These are phyloP conservation scores for Odontothrips loti DNA, from an alignment of 2,888 invertebrate species.

Conservation along the genomic window DNA sequence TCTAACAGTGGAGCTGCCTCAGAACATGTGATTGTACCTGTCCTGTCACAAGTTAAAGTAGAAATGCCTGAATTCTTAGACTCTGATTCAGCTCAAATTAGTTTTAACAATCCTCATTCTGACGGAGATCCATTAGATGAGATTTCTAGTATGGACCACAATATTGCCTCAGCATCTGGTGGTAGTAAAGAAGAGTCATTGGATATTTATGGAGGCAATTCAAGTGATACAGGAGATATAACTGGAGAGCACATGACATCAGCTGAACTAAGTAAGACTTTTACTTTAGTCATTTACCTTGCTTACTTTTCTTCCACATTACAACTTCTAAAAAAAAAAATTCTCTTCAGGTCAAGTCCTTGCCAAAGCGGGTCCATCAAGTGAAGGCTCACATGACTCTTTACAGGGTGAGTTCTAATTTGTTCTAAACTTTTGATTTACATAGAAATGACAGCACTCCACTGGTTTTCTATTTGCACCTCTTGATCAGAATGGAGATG, in stretches of 20 bases:
- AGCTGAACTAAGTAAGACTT: not conserved
- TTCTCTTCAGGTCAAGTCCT: conserved; percentile 45
- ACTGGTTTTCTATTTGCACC: not conserved
- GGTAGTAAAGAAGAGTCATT: conserved; percentile 19
- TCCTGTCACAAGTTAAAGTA: conserved; percentile 52
- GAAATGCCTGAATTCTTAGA: conserved; percentile 57
- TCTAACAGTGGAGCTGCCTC: conserved; percentile 43
- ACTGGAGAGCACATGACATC: not conserved
- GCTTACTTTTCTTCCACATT: not conserved
- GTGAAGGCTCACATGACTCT: conserved; percentile 47
- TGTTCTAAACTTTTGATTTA: not conserved
- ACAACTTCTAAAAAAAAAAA: not conserved
- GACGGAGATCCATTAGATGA: conserved; percentile 46
- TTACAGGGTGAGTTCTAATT: conserved; percentile 46
- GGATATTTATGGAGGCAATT: not conserved
- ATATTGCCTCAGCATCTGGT: not conserved
- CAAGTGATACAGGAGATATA: not conserved
- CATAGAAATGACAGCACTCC: not conserved
- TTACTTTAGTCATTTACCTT: not conserved
- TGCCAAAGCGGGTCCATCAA: conserved; percentile 48
- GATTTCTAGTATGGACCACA: conserved; percentile 43
- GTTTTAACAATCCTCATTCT: conserved; percentile 43
- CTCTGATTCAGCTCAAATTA: conserved; percentile 42
- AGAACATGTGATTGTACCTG: conserved; percentile 47
- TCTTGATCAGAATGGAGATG: not conserved